phyloP scores from a whole-genome alignment of 1,140 invertebrate species.

The Drosophila ambigua region DNA sequence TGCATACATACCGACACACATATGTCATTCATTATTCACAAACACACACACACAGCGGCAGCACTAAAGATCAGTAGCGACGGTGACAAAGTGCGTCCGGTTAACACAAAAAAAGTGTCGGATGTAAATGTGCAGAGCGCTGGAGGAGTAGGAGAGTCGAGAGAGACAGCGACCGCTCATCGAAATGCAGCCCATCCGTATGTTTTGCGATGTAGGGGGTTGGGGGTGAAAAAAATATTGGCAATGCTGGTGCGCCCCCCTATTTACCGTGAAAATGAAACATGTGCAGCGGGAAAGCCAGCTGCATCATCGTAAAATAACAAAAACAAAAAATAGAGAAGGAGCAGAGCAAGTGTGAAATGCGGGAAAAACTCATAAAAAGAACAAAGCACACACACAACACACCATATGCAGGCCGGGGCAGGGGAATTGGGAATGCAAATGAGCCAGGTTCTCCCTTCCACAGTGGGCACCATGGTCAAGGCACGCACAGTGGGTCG shows the following conservation, averaged over 20 bases:
- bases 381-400: slow-evolving; percentile 30
- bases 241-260: slow-evolving; percentile 30
- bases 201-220: not conserved
- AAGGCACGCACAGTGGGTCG: too few relatives aligned
- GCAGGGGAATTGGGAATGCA: too few relatives aligned
- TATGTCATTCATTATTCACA: slow-evolving; percentile 55
- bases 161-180: slow-evolving; percentile 3
- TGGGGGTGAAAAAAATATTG: slow-evolving; percentile 54
- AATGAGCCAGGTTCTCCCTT: too few relatives aligned
- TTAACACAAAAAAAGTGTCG: slow-evolving; percentile 54
- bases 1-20: not conserved
- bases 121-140: slow-evolving; percentile 64
- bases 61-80: slow-evolving; percentile 71
- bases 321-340: not conserved
- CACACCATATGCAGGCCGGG: slow-evolving; percentile 4
- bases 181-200: slow-evolving; percentile 24
- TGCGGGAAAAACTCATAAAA: slow-evolving; percentile 47
- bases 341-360: slow-evolving; percentile 38
- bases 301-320: slow-evolving; percentile 35
- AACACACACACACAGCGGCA: slow-evolving; percentile 40
- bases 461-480: slow-evolving; percentile 13
- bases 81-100: slow-evolving; percentile 79
- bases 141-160: not conserved
- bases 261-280: slow-evolving; percentile 27
- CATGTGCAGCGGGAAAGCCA: slow-evolving; percentile 36